Evolutionary conservation across 1,140 invertebrate species (phyloP).

Genomic region (Augochlora pura): DNA sequence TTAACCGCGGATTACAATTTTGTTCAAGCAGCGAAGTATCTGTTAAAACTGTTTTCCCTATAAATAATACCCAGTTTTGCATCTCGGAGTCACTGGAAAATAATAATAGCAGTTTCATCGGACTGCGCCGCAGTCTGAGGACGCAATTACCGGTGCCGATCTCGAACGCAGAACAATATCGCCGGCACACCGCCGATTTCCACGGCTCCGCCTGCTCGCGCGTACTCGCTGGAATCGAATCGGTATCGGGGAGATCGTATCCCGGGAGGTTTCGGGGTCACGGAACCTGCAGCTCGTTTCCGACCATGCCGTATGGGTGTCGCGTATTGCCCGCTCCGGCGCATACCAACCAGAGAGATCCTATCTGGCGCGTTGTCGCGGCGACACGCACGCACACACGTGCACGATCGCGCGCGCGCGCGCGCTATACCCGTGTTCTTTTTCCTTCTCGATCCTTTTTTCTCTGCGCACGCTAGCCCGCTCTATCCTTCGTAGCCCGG

Average conservation of each 20-base stretch:
- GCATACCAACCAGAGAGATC: conserved; percentile 63
- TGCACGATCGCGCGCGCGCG: neutral
- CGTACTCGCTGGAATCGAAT: neutral
- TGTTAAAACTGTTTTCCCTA: no score
- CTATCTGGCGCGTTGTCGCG: conserved; percentile 52
- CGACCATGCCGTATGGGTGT: conserved; percentile 53
- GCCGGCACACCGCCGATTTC: no score
- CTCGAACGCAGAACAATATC: no score
- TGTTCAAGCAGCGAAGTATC: no score
- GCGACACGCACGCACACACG: conserved; percentile 43
- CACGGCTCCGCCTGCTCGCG: neutral
- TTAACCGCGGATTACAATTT: no score
- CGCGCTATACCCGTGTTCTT: neutral
- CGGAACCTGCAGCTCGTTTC: conserved; percentile 58
- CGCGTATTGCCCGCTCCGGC: conserved; percentile 55
- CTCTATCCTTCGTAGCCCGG: conserved; percentile 2
- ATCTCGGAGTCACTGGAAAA: no score
- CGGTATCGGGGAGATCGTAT: conserved; percentile 39
- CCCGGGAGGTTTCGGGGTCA: conserved; percentile 63
- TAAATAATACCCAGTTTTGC: no score
- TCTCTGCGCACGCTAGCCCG: neutral
- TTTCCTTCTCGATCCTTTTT: conserved; percentile 12
- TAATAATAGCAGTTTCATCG: no score
- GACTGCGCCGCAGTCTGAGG: no score
- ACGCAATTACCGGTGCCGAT: no score